These are phyloP conservation scores for Erythrocercus mccallii DNA, from an alignment of 2,113 vertebrate species.

Conservation along the genomic window DNA sequence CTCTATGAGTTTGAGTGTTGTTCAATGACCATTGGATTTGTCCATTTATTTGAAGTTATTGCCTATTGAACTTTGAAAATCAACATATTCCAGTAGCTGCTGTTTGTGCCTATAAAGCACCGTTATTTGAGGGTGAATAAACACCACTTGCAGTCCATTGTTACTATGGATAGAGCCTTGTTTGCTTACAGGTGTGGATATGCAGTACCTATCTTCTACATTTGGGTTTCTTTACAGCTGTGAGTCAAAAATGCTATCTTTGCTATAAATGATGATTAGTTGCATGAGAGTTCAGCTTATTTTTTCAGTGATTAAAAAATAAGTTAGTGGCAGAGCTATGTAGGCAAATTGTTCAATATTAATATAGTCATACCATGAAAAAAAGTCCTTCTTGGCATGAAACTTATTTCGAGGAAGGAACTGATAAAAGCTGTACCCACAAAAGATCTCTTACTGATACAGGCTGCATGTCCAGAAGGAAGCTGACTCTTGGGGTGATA, in stretches of 20 bases:
- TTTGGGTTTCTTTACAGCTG: background rate
- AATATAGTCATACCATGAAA: background rate
- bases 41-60: background rate
- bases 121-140: background rate
- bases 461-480: background rate
- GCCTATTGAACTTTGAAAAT: background rate
- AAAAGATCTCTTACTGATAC: background rate
- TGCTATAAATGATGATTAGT: background rate
- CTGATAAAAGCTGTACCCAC: background rate
- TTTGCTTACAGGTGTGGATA: background rate
- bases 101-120: background rate
- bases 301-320: background rate
- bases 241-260: background rate
- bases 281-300: background rate
- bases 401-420: background rate
- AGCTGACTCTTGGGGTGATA: background rate
- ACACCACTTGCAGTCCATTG: background rate
- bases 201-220: rapidly evolving
- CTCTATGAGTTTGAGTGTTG: background rate
- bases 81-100: background rate
- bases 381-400: rapidly evolving
- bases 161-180: background rate
- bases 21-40: background rate
- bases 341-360: background rate
- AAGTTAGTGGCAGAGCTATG: background rate